phyloP scores from a whole-genome alignment of 2,113 vertebrate species.

The Protobothrops flavoviridis region DNA sequence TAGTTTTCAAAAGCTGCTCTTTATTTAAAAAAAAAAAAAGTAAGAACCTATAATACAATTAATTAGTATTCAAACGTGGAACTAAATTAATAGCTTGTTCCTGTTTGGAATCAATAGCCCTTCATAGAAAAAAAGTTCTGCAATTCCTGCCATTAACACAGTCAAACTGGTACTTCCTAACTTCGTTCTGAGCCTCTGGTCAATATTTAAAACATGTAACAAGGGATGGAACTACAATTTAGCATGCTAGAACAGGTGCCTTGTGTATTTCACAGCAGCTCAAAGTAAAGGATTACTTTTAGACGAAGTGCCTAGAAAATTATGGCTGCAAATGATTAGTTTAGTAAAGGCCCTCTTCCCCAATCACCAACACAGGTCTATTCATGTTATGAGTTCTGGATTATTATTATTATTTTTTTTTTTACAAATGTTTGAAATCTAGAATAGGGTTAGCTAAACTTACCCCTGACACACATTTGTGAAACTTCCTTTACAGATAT shows the following conservation, averaged over 20 bases:
- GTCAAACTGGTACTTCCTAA: neutral
- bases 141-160: neutral
- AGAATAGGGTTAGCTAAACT: neutral
- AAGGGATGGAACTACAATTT: neutral
- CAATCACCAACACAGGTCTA: neutral
- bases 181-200: neutral
- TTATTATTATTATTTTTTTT: neutral
- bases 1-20: neutral
- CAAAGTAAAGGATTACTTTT: neutral
- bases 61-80: neutral
- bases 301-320: neutral
- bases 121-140: neutral
- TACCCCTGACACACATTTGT: neutral
- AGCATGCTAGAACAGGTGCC: neutral
- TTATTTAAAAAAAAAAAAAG: neutral
- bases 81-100: neutral
- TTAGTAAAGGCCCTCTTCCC: neutral
- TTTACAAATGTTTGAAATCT: neutral
- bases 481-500: neutral
- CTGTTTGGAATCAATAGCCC: neutral
- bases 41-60: neutral
- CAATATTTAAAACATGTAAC: neutral
- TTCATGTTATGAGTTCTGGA: neutral
- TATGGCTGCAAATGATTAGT: neutral
- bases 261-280: neutral